Conservation (phyloP, 2,113 vertebrate species). For the Sakesphorus luctuosus region DNA sequence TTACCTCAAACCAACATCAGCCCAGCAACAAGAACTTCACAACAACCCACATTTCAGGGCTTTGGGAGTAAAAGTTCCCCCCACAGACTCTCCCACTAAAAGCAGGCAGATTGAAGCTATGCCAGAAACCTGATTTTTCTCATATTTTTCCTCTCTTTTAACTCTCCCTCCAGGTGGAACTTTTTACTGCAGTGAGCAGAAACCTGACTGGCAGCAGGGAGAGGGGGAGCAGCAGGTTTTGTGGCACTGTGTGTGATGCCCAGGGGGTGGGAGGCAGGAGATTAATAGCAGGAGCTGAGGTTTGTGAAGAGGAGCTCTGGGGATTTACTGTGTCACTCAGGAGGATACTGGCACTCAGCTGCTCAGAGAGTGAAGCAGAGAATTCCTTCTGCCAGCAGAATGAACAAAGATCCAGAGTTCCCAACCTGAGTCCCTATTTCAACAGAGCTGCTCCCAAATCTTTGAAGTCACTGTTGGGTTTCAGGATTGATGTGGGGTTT, state of each 20-base stretch:
- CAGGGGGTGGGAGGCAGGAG: not conserved
- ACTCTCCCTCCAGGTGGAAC: not conserved
- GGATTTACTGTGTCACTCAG: not conserved
- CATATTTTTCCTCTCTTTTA: not conserved
- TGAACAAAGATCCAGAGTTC: not conserved
- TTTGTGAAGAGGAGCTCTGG: not conserved
- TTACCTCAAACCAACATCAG: not conserved
- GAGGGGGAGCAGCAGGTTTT: not conserved
- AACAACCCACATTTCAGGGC: not conserved
- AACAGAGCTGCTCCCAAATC: not conserved
- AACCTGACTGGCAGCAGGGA: not conserved
- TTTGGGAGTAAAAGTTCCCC: not conserved
- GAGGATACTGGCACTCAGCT: not conserved
- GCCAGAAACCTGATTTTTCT: not conserved
- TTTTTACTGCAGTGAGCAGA: not conserved
- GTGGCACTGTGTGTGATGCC: not conserved
- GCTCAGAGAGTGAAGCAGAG: not conserved
- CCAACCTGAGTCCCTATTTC: not conserved
- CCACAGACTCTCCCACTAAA: not conserved
- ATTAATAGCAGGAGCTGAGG: not conserved
- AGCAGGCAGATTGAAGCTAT: not conserved
- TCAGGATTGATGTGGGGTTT: rapidly evolving
- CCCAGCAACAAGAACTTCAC: not conserved
- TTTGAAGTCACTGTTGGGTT: not conserved
- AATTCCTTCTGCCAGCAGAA: not conserved